A percentile compares a stretch with the other conserved stretches of the same genome.
Evolutionary conservation across 1,140 invertebrate species (phyloP).

Genomic region (Papilio xuthus): DNA sequence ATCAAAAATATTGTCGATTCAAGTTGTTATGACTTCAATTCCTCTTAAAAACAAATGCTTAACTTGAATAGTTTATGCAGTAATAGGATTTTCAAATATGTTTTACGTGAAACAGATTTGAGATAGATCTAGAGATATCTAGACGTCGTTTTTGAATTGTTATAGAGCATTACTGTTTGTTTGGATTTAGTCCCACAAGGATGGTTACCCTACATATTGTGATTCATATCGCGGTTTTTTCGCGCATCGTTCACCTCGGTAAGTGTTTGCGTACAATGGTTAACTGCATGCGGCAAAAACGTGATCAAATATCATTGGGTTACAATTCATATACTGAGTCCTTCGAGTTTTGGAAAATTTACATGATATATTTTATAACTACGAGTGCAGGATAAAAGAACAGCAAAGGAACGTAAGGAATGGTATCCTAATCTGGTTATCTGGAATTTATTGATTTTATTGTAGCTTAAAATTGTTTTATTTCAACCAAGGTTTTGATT

Average conservation of each 20-base stretch:
- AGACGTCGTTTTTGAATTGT: neutral
- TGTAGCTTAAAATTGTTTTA: neutral
- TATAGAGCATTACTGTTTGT: neutral
- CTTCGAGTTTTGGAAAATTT: neutral
- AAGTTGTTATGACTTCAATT: neutral
- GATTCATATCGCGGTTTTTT: slow-evolving; percentile 10
- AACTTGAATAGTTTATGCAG: neutral
- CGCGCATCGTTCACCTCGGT: neutral
- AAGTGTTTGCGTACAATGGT: slow-evolving; percentile 15
- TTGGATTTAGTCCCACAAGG: neutral
- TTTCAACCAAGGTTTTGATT: neutral
- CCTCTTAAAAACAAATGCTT: neutral
- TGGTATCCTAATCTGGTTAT: neutral
- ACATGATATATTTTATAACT: too few relatives aligned
- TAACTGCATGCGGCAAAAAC: neutral
- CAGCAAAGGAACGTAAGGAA: neutral
- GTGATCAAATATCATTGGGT: slow-evolving; percentile 3
- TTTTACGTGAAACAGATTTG: neutral
- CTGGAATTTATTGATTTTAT: neutral
- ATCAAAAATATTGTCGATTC: neutral
- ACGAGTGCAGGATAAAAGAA: neutral
- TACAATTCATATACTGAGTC: neutral
- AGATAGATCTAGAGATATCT: neutral
- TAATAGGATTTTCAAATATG: neutral
- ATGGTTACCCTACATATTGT: neutral